Evolutionary conservation across 2,113 vertebrate species (phyloP), one percentile per base, ranked within the genome.

Genomic region (Paracanthobrama guichenoti): DNA sequence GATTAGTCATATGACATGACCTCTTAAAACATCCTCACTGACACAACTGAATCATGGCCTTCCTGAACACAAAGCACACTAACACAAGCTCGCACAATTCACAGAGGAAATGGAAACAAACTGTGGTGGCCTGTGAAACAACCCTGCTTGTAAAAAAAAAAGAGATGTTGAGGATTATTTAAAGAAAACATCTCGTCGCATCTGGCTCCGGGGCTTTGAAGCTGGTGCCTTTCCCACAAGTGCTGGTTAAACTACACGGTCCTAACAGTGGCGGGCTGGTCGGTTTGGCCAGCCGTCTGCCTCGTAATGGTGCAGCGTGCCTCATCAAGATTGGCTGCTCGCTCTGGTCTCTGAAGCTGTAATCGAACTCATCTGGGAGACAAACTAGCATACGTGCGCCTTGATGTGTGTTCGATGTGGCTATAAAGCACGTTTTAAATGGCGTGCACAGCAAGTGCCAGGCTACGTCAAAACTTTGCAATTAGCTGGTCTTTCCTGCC

Each of bases 201-300:
- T 86, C 82, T 88, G 87, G 83, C 81, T 76, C 20, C 35, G 53
- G 60, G 55, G 26, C 88, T 88, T 88, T 87, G 78, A 88, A 88
- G 88, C 57, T 13, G 9, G 44, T 42, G 72, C 67, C 64, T 53
- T 80, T 87, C 74, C 81, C 88, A 80, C 39, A 74, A 62, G 57
- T 1, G 76, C 77, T 78, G 76, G 62, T 83, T 84, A 83, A 39
- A 85, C 67, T 24, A 35, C 60, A 74, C 26, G 57, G 82, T 64
- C 82, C 39, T 79, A 66, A 35, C 31, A 69, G 75, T 59, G 67
- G 82, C 20, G 16, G 46, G 60, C 55, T 35, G 39, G 64, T 83
- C 73, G 82, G 83, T 76, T 74, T 72, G 81, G 84, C 82, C 85
- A 60, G 84, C 84, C 44, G 81, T 81, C 86, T 83, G 88, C 67